Evolutionary conservation across 1,140 invertebrate species (phyloP), one percentile per base, ranked within the genome.

Genomic region (Teleopsis dalmanni): DNA sequence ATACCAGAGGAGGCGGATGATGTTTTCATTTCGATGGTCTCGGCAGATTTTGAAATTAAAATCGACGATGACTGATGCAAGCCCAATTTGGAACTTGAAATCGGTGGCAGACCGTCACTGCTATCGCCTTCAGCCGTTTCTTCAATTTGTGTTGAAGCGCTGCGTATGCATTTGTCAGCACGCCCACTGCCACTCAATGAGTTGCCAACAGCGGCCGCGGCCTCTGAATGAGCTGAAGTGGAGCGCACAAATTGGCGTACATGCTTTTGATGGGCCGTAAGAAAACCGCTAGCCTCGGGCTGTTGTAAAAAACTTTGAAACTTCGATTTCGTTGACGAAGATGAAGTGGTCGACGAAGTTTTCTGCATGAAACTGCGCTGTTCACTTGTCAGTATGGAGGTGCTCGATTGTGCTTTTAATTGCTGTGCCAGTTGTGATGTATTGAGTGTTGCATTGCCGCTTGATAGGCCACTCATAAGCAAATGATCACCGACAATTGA

Each of bases 231-330:
- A 0, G 67, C 67, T 37, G 66, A 70, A 1, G 67, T 70, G 41
- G 67, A 70, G 46, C 67, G 66, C 4, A 70, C 64, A 49, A 70
- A 70, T 40, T 70, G 67, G 0, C 67, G 59, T 11, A 70, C 67
- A 49, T 70, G 67, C 47, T 70, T 70, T 50, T 70, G 67, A 40
- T 70, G 67, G 18, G 67, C 67, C 0, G 64, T 70, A 0, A 70
- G 45, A 22, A 66, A 70, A 13, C 48, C 48, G n/a, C 57, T 52
- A 4, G 52, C 53, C 47, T 70, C 67, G 9, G 67, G 67, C 40
- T 70, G 66, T 37, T 70, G 67, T 1, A 70, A 44, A 31, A 70
- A 70, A 25, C 67, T 70, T 29, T 68, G 62, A 43, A 70, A 70
- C 22, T 69, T 69, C 7, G 65, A 50, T 34, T 70, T 65, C 2